Conservation (phyloP, 2,797 vertebrate genomes). For the Gephyroberyx darwinii region DNA sequence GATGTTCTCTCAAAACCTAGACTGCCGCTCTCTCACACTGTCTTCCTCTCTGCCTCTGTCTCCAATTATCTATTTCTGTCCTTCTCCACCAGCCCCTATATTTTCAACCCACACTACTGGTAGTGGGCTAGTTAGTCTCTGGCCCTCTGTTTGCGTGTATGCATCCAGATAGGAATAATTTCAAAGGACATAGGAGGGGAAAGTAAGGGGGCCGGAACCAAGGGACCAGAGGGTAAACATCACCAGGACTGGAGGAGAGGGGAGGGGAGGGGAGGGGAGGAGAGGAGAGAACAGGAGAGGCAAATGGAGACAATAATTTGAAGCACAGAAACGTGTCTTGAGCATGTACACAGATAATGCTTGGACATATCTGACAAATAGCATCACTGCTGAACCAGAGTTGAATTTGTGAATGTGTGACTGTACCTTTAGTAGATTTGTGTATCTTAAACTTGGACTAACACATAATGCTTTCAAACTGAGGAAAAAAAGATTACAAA, state of each 20-base stretch:
- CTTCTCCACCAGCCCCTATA: conserved; percentile 62
- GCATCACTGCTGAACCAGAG: conserved; percentile 43
- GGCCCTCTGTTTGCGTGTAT: conserved; percentile 6
- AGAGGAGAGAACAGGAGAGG: conserved; percentile 1
- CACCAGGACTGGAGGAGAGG: conserved; percentile 21
- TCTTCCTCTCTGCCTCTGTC: conserved; percentile 58
- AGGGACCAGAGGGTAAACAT: no score
- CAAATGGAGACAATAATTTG: conserved; percentile 38
- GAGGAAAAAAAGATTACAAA: no score
- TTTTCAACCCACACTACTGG: conserved; percentile 73
- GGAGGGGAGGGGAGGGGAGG: conserved; percentile 35
- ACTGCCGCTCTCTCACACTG: conserved; percentile 38
- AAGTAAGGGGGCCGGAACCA: background rate
- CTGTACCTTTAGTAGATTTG: no score
- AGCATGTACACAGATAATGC: background rate
- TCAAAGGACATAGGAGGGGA: conserved; percentile 36
- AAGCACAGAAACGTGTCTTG: conserved; percentile 27
- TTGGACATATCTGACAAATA: conserved; percentile 22
- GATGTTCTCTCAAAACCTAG: conserved; percentile 62
- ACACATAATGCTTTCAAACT: no score
- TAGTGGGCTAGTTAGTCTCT: conserved; percentile 52
- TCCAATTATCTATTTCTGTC: conserved; percentile 77
- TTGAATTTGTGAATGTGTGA: no score
- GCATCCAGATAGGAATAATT: conserved; percentile 49
- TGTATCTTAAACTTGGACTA: no score